These are phyloP conservation scores for Coracopsis vasa DNA, from an alignment of 2,113 vertebrate species.

Conservation along the genomic window DNA sequence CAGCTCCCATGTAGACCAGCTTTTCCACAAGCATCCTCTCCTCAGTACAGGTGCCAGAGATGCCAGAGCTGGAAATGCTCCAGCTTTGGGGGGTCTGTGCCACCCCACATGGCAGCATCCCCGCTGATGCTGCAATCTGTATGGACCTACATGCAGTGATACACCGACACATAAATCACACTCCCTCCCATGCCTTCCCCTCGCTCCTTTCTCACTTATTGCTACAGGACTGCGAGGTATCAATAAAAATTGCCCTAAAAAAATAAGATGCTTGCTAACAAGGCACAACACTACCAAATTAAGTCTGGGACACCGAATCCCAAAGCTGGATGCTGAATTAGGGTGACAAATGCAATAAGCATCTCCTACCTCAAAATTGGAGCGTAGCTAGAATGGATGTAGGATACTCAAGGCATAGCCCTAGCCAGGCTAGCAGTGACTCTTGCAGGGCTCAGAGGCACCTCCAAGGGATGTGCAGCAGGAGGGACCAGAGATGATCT, in stretches of 20 bases:
- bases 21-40: neutral
- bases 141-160: fast-evolving
- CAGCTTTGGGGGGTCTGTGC: neutral
- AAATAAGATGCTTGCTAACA: neutral
- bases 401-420: neutral
- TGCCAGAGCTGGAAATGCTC: neutral
- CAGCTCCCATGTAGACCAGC: neutral
- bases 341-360: fast-evolving
- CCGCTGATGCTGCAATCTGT: neutral
- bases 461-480: neutral
- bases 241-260: neutral
- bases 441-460: neutral
- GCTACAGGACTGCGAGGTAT: neutral
- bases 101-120: neutral
- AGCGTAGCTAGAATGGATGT: neutral
- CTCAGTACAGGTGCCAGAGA: fast-evolving
- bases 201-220: neutral
- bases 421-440: neutral
- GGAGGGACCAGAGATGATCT: neutral
- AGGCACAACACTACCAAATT: fast-evolving
- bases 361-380: neutral
- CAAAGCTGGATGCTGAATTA: neutral
- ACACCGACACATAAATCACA: fast-evolving
- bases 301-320: neutral
- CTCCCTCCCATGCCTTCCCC: neutral